Base-by-base conservation (phyloP, 2,797 vertebrate genomes). In the Botia kubotai region DNA sequence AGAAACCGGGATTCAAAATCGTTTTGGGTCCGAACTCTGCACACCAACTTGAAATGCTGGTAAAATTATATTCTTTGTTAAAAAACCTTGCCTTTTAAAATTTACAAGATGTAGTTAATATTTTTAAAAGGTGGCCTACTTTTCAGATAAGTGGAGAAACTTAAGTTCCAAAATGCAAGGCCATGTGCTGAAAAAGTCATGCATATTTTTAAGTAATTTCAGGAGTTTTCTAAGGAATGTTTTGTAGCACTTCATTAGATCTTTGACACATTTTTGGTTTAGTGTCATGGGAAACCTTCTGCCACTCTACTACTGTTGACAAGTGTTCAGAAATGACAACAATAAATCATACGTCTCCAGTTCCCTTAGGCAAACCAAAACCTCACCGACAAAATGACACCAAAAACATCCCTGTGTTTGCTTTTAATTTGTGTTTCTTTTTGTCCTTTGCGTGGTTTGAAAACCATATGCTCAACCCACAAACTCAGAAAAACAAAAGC, bases 221-320 rank as follows among this genome's bases (percentile, higher is more conserved):
- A 26, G 16, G 6, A 65, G 16, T 16, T 16, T 16, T 16, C 14
- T 16, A 3, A 75, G 36, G 17, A 29, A 16, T 36, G 69, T 60
- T 50, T 55, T 58, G 26, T 16, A 62, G 43, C 23, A 60, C 67
- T 62, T 70, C n/a, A 78, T 78, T 62, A 71, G 76, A 71, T 78
- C 43, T 29, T 60, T 52, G 7, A 60, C 67, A 62, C 55, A 71
- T 23, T 78, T 33, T 29, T 46, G 17, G 53, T 55, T 11, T n/a
- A 60, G 39, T 16, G 12, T 19, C 17, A 17, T 60, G 36, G 53
- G 13, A 77, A 78, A 70, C 66, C 21, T 60, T 12, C 19, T 13
- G 29, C 65, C 63, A 76, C 1, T 67, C 13, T 50, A 11, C 26
- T 72, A 73, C 55, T 12, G 48, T 67, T 55, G 39, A 69, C 26